These are phyloP conservation scores for Psilanteris sp. DNA, from an alignment of 1,140 invertebrate species.

Conservation along the genomic window DNA sequence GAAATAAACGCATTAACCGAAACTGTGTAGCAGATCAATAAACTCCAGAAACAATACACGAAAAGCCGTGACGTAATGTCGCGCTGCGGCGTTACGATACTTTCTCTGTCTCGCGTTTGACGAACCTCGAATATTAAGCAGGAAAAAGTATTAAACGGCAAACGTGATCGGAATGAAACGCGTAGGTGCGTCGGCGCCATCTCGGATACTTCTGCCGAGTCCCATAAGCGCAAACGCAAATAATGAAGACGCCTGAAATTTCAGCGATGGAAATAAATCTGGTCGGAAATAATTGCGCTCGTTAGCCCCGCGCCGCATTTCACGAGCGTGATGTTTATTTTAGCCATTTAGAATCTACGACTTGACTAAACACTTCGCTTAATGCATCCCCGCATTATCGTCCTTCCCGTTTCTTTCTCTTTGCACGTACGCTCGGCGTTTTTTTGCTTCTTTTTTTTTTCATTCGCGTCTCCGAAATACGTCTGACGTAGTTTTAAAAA, in stretches of 20 bases:
- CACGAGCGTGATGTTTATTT: conserved; percentile 29
- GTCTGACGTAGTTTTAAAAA: too few species aligned
- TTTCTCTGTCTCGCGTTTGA: conserved; percentile 9
- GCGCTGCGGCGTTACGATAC: conserved; percentile 5
- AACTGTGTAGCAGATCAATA: conserved; percentile 2
- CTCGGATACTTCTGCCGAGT: background rate
- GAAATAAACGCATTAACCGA: too few species aligned
- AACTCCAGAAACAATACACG: background rate
- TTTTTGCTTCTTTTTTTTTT: too few species aligned
- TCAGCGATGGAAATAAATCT: conserved; percentile 44
- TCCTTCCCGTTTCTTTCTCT: conserved; percentile 11
- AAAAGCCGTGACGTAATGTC: conserved; percentile 8
- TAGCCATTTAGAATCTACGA: conserved; percentile 28
- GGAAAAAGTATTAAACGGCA: conserved; percentile 11
- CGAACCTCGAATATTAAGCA: conserved; percentile 8
- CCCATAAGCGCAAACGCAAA: background rate
- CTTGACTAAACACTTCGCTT: conserved; percentile 30
- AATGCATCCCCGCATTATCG: conserved; percentile 19
- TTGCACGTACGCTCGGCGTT: conserved; percentile 12
- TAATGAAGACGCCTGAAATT: conserved; percentile 20
- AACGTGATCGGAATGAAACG: conserved; percentile 8
- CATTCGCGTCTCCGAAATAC: conserved; percentile 4
- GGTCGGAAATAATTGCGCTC: conserved; percentile 44
- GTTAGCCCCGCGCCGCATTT: conserved; percentile 21
- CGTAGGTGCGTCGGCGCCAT: conserved; percentile 5